These are phyloP conservation scores for Sebastes goodei DNA, from an alignment of 2,797 vertebrate species.

Conservation along the genomic window DNA sequence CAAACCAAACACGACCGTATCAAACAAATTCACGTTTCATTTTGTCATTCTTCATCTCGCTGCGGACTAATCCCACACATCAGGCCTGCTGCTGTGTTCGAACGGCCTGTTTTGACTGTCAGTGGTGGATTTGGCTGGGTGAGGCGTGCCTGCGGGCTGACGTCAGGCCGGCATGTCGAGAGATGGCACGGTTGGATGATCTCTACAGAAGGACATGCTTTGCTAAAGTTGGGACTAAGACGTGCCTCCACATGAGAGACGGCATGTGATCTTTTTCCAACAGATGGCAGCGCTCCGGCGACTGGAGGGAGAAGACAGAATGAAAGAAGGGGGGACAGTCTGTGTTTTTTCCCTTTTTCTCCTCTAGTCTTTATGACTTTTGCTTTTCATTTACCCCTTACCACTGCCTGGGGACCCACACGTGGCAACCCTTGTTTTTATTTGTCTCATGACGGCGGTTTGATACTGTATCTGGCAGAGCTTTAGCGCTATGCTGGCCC, in stretches of 20 bases:
- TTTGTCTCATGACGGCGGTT: constrained; percentile 59
- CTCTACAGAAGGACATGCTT: constrained; percentile 64
- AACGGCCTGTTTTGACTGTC: constrained; percentile 26
- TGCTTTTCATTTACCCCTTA: constrained; percentile 69
- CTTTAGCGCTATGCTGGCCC: constrained; percentile 53
- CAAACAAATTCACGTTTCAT: constrained; percentile 29
- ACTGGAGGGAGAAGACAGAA: constrained; percentile 52
- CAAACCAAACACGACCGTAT: constrained; percentile 25
- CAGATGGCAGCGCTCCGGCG: constrained; percentile 71
- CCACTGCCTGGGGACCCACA: constrained; percentile 54
- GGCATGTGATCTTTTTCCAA: constrained; percentile 71
- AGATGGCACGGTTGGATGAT: constrained; percentile 45
- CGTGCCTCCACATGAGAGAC: constrained; percentile 72
- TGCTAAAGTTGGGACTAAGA: constrained; percentile 64
- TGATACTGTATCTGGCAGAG: constrained; percentile 51
- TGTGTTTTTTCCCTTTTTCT: constrained; percentile 35
- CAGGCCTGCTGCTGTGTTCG: background rate
- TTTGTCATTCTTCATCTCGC: constrained; percentile 33
- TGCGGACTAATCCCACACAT: constrained; percentile 21
- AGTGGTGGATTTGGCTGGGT: constrained; percentile 26
- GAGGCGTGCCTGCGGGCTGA: constrained; percentile 48
- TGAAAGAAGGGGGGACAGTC: constrained; percentile 17
- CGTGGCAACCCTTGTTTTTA: constrained; percentile 68
- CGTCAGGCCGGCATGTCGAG: constrained; percentile 64
- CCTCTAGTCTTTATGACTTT: constrained; percentile 63